Evolutionary conservation across 1,140 invertebrate genomes (phyloP), one percentile per base, ranked within the genome.

Genomic region (Drosophila pachea): DNA sequence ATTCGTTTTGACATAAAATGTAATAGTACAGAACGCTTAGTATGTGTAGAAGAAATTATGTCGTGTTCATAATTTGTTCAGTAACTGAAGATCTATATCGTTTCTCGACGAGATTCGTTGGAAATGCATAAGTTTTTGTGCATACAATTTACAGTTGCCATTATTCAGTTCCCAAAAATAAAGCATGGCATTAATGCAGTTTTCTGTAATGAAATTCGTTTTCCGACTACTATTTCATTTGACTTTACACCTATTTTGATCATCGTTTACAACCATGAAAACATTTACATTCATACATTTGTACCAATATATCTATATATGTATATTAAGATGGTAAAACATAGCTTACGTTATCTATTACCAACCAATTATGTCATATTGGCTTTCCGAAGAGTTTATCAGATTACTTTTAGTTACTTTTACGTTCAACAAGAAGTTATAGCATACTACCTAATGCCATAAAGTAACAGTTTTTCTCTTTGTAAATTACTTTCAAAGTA

Each of bases 171-270:
- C 76, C 62, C 47, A 76, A 81, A 11, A 45, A 45, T 66, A 63
- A 81, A 78, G 73, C 73, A 81, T 66, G 65, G 49, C 22, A 22
- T 72, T 59, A 63, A 79, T 76, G 61, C 67, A 56, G 69, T 62
- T 63, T 62, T 66, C 58, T 12, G 12, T 22, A 22, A 4, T 43
- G 7, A 79, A 76, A 67, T 82, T 29, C 45, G 4, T 54, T 42
- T 67, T 43, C 14, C 40, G 9, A 43, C 5, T 14, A 14, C 40
- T 1, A 43, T 43, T 43, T 43, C 40, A 43, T 43, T 52, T 65
- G 48, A 65, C 59, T 77, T 82, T 78, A 78, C 68, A 78, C 45
- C 79, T 87, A 87, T 88, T 88, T 88, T 88, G 82, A 88, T 88
- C 82, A 87, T 88, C 78, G 82, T 74, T 88, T 79, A 79, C 76